Base-by-base conservation (phyloP, 2,113 vertebrate species). In the Galbula dea region DNA sequence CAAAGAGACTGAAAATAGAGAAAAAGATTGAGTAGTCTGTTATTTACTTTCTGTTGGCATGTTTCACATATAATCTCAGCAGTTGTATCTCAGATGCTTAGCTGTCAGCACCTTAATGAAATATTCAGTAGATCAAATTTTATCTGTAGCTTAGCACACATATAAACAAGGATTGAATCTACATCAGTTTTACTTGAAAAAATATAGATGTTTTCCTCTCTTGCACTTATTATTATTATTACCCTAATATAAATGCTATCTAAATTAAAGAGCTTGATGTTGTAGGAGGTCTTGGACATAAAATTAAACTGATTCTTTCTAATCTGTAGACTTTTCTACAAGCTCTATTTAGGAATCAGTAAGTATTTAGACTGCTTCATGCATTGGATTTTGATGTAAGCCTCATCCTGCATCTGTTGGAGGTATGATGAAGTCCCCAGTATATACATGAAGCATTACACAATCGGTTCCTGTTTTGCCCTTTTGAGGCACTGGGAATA, bases 81-180 rank as follows among this genome's bases (percentile, higher is more conserved):
- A 83, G 81, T 79, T 92, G 54, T 69, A 86, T 68, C 73, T 96
- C 66, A 75, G 78, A 86, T 59, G 34, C 34, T 89, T 83, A 81
- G 69, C 86, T 95, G 92, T 95, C 94, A 93, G 66, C 77, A 85
- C 62, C 67, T 82, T 78, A 87, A 94, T 90, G 73, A 96, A 96
- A 95, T 92, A 95, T 94, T 95, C 83, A 92, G 57, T 45, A 90
- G 77, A 93, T 94, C 69, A 93, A 87, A 89, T 94, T 90, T 74
- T 90, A 17, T 73, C 77, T 79, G 36, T 78, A 93, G 69, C 62
- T 83, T 75, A 82, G 15, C 52, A 83, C 37, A 90, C 48, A n/a
- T 71, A 41, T 37, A 82, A 83, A 34, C 10, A 81, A 86, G 29
- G 62, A 65, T 4, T 65, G 30, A 86, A 49, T 88, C 48, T 90